Conservation (phyloP, 2,797 vertebrate species). For the Leucoraja ocellata region DNA sequence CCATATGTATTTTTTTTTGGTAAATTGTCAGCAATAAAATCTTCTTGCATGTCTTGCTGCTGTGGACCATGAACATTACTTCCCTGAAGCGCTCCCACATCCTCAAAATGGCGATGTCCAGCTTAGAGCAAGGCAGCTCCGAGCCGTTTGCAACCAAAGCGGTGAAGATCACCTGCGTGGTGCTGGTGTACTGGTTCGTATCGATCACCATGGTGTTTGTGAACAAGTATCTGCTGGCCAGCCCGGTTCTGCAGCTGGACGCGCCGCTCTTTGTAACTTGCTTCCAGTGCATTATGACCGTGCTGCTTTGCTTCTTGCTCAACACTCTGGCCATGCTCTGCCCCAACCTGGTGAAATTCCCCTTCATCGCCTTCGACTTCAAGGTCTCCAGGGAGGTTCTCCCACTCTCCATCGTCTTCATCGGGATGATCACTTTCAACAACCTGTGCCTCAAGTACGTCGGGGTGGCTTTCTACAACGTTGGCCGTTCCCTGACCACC, state of each 20-base stretch:
- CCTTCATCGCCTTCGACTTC: constrained; percentile 66
- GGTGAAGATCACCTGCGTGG: constrained; percentile 68
- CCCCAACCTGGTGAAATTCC: constrained; percentile 64
- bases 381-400: constrained; percentile 78
- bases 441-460: constrained; percentile 88
- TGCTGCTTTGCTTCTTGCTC: constrained; percentile 68
- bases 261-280: constrained; percentile 87
- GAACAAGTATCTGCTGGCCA: constrained; percentile 82
- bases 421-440: constrained; percentile 90
- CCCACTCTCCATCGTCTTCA: constrained; percentile 82
- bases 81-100: constrained; percentile 76
- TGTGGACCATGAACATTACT: constrained; percentile 65
- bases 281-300: constrained; percentile 78
- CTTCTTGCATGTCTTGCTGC: neutral
- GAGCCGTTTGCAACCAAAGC: constrained; percentile 68
- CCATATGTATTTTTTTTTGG: neutral
- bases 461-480: constrained; percentile 92
- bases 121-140: constrained; percentile 42
- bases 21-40: too few species aligned
- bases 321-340: constrained; percentile 62
- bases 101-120: constrained; percentile 73
- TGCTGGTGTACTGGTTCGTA: constrained; percentile 80
- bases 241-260: constrained; percentile 66
- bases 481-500: constrained; percentile 87
- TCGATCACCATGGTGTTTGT: constrained; percentile 97